phyloP scores from a whole-genome alignment of 2,797 vertebrate genomes.

The Miichthys miiuy region DNA sequence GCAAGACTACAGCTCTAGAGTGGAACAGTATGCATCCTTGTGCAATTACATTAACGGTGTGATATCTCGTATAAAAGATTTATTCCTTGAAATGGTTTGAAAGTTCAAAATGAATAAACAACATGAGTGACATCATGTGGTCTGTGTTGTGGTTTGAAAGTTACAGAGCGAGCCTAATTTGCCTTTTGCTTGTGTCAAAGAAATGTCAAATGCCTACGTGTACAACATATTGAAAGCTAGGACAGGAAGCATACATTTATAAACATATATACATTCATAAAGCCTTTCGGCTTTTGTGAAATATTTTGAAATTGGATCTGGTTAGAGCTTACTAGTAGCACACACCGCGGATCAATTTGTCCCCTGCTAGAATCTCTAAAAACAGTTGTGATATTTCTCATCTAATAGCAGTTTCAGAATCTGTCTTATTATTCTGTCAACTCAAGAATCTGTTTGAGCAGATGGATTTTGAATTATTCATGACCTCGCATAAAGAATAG shows the following conservation, averaged over 20 bases:
- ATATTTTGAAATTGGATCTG: slow-evolving; percentile 27
- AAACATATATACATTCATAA: slow-evolving; percentile 24
- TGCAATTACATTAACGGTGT: slow-evolving; percentile 9
- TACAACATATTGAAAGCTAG: not conserved
- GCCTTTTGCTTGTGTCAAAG: slow-evolving; percentile 9
- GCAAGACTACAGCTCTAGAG: not conserved
- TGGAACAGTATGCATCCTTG: slow-evolving; percentile 1
- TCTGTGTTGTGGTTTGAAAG: slow-evolving; percentile 12
- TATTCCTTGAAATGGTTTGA: not conserved
- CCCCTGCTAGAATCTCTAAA: slow-evolving; percentile 55
- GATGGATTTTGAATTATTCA: slow-evolving; percentile 83
- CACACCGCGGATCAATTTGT: slow-evolving; percentile 45
- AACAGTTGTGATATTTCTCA: slow-evolving; percentile 73
- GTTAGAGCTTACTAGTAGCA: slow-evolving; percentile 30
- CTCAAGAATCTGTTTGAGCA: slow-evolving; percentile 77
- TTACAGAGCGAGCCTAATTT: not conserved
- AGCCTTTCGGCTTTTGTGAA: slow-evolving; percentile 33
- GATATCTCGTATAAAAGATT: not conserved
- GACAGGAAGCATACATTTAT: not conserved
- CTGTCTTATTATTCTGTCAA: slow-evolving; percentile 80
- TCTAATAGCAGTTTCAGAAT: slow-evolving; percentile 67
- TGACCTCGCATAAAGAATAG: slow-evolving; percentile 77
- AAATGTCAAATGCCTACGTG: not conserved
- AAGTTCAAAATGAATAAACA: slow-evolving; percentile 17
- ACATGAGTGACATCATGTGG: slow-evolving; percentile 7